Evolutionary conservation across 2,113 vertebrate genomes (phyloP).

Genomic region (Herpailurus yagouaroundi): DNA sequence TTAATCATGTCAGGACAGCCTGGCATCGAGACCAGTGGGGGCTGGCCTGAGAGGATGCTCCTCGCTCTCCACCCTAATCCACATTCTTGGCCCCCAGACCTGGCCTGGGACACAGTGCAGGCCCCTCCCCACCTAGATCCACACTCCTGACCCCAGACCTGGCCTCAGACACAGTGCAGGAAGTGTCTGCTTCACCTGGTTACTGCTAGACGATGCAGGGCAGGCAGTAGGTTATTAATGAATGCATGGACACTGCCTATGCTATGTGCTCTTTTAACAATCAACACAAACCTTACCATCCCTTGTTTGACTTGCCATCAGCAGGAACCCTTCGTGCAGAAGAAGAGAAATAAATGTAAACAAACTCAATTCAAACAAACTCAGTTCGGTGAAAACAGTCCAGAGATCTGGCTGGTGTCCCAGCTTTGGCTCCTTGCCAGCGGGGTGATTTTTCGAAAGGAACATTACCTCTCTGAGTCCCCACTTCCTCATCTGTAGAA

Average conservation of each 20-base stretch:
- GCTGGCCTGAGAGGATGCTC: background rate
- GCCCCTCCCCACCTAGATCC: too few relatives aligned
- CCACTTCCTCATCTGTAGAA: background rate
- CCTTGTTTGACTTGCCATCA: background rate
- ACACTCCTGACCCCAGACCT: too few relatives aligned
- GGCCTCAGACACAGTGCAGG: too few relatives aligned
- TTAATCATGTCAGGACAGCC: background rate
- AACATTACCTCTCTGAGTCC: background rate
- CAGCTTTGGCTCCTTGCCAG: background rate
- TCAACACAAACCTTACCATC: background rate
- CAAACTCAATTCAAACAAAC: background rate
- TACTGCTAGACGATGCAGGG: background rate
- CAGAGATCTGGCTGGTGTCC: background rate
- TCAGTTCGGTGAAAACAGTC: background rate
- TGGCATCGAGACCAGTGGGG: background rate
- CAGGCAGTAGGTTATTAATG: too few relatives aligned
- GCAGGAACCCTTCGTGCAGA: background rate
- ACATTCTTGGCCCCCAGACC: background rate
- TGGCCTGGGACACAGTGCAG: background rate
- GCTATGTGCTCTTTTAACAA: too few relatives aligned
- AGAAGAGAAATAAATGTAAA: background rate
- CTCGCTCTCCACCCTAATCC: background rate
- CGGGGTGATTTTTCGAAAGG: background rate
- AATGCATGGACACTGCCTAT: background rate
- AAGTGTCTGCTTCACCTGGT: background rate